These are phyloP conservation scores for Frieseomelitta varia DNA, from an alignment of 1,140 invertebrate species.

Conservation along the genomic window DNA sequence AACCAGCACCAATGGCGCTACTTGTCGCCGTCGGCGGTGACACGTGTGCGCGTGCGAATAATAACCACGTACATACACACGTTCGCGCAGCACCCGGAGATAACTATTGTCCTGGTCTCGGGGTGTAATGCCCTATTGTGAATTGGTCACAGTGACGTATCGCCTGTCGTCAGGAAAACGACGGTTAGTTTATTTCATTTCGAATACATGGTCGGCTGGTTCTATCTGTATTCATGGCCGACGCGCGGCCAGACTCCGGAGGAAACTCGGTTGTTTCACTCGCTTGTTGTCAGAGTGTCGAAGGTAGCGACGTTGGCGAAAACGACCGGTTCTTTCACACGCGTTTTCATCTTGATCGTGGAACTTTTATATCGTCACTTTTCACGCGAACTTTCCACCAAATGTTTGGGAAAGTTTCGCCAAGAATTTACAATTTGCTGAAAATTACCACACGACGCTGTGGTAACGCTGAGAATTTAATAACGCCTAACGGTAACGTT, in stretches of 20 bases:
- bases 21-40: constrained; percentile 43
- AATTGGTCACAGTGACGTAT: constrained; percentile 73
- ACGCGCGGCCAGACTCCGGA: background rate
- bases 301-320: no score
- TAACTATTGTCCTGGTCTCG: constrained; percentile 62
- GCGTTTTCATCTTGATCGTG: no score
- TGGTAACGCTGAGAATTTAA: no score
- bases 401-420: no score
- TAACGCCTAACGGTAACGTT: no score
- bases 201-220: background rate
- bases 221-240: background rate
- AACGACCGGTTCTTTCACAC: no score
- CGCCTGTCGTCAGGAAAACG: constrained; percentile 60
- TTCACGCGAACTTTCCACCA: no score
- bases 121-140: constrained; percentile 70
- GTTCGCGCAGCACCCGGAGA: constrained; percentile 50
- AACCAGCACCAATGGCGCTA: constrained; percentile 37
- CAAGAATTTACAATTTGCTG: no score
- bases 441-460: no score
- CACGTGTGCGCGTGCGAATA: constrained; percentile 61
- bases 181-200: constrained; percentile 65
- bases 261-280: background rate
- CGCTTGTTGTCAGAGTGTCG: no score
- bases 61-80: constrained; percentile 55
- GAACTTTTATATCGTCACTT: no score